phyloP scores from a whole-genome alignment of 1,140 invertebrate species.

The Drosophila tristis region DNA sequence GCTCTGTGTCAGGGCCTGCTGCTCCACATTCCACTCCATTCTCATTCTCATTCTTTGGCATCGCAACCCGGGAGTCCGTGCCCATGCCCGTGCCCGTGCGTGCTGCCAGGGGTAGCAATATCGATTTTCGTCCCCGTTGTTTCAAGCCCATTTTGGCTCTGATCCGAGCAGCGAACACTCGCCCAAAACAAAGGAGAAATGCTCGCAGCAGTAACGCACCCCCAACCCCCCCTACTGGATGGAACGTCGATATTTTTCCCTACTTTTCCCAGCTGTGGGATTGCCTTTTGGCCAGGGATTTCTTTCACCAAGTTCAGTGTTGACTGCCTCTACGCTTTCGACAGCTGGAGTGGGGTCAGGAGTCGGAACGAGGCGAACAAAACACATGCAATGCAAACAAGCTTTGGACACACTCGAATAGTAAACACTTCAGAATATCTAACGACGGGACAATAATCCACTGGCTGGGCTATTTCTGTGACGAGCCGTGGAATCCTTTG shows the following conservation, averaged over 20 bases:
- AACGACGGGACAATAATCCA: too few relatives aligned
- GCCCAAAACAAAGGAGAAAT: conserved; percentile 58
- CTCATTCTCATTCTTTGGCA: background rate
- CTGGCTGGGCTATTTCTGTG: too few relatives aligned
- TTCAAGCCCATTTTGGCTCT: conserved; percentile 59
- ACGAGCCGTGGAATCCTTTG: too few relatives aligned
- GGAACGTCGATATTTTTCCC: conserved; percentile 48
- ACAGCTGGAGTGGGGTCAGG: conserved; percentile 29
- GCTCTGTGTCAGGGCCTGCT: conserved; percentile 55
- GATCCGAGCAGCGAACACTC: conserved; percentile 18
- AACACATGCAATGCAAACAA: conserved; percentile 31
- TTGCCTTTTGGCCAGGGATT: conserved; percentile 3
- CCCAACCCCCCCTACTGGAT: conserved; percentile 19
- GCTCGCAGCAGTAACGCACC: conserved; percentile 30
- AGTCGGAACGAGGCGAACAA: conserved; percentile 42
- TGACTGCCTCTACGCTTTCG: conserved; percentile 20
- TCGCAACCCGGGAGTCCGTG: conserved; percentile 1
- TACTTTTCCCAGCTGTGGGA: conserved; percentile 29
- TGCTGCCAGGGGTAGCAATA: conserved; percentile 55
- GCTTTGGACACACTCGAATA: conserved; percentile 15
- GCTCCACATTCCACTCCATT: conserved; percentile 50
- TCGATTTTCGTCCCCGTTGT: conserved; percentile 68
- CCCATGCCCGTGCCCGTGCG: conserved; percentile 13
- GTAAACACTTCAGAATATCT: too few relatives aligned
- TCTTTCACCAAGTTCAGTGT: conserved; percentile 41